phyloP scores from a whole-genome alignment of 2,888 invertebrate species.

The Cetonia aurata region DNA sequence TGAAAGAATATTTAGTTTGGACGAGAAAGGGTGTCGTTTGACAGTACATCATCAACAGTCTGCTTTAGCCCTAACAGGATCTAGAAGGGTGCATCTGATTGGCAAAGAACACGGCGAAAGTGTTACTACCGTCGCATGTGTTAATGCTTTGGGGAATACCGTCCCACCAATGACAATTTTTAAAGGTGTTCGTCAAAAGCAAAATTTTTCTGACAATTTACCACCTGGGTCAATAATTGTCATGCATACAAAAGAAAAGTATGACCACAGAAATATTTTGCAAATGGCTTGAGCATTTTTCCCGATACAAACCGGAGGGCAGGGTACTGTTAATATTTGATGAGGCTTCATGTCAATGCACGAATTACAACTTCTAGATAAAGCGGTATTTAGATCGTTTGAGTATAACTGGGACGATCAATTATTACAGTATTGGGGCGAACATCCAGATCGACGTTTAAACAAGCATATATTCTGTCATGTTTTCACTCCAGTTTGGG shows the following conservation, averaged over 20 bases:
- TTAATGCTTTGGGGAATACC: background rate
- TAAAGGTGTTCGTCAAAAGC: background rate
- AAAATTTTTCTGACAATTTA: too few species aligned
- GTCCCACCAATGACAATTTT: constrained; percentile 10
- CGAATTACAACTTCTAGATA: constrained; percentile 57
- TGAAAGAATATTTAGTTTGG: too few species aligned
- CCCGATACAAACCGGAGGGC: constrained; percentile 52
- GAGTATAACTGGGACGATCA: constrained; percentile 59
- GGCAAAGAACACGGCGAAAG: too few species aligned
- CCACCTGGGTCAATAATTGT: too few species aligned
- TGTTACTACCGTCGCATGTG: too few species aligned
- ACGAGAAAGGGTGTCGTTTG: too few species aligned
- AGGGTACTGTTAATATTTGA: constrained; percentile 51
- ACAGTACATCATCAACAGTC: background rate
- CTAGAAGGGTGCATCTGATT: background rate
- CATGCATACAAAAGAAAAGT: too few species aligned
- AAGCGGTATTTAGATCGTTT: constrained; percentile 55
- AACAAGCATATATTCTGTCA: constrained; percentile 58
- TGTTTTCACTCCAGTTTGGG: constrained; percentile 53
- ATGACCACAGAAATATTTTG: too few species aligned
- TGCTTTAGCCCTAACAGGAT: constrained; percentile 2
- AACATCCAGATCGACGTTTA: constrained; percentile 52
- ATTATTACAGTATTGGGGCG: constrained; percentile 56
- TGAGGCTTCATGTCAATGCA: constrained; percentile 55
- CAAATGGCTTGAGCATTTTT: too few species aligned